A percentile compares a stretch with the other conserved stretches of the same genome.
phyloP scores from a whole-genome alignment of 2,797 vertebrate species.

The Poecilia velifera region DNA sequence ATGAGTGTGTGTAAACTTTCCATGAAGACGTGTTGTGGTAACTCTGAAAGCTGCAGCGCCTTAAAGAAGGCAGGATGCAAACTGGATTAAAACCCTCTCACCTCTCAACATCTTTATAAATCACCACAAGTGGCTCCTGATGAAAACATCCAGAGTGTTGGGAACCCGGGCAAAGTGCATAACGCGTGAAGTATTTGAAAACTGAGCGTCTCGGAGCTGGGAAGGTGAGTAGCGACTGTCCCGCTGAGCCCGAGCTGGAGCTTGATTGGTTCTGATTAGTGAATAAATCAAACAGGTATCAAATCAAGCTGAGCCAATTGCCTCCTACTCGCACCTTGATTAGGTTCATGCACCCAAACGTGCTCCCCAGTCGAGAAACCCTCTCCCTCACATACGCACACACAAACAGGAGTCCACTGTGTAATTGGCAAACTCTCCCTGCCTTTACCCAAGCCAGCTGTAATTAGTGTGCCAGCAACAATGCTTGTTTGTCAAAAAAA shows the following conservation, averaged over 20 bases:
- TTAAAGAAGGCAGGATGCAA: constrained; percentile 36
- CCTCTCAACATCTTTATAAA: constrained; percentile 48
- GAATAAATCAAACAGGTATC: constrained; percentile 81
- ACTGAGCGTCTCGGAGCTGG: constrained; percentile 54
- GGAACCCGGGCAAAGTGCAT: constrained; percentile 55
- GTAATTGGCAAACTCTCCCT: constrained; percentile 75
- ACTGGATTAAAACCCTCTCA: constrained; percentile 58
- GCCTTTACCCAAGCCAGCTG: constrained; percentile 64
- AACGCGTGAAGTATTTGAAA: constrained; percentile 62
- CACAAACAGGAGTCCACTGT: constrained; percentile 37
- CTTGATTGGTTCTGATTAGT: constrained; percentile 80
- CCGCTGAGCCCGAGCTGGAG: constrained; percentile 65
- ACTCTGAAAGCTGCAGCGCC: constrained; percentile 18
- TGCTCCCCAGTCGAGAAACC: constrained; percentile 62
- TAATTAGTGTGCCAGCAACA: constrained; percentile 77
- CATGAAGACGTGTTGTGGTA: constrained; percentile 5
- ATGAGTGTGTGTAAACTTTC: background rate
- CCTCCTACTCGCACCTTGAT: constrained; percentile 77
- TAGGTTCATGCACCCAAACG: constrained; percentile 76
- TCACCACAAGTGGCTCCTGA: constrained; percentile 47
- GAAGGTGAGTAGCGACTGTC: constrained; percentile 55
- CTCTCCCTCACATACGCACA: constrained; percentile 17
- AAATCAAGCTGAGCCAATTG: constrained; percentile 75
- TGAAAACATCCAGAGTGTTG: constrained; percentile 21
- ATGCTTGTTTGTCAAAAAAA: constrained; percentile 71